These are phyloP conservation scores for Anarhynchus alexandrinus DNA, from an alignment of 2,113 vertebrate genomes.

Conservation along the genomic window DNA sequence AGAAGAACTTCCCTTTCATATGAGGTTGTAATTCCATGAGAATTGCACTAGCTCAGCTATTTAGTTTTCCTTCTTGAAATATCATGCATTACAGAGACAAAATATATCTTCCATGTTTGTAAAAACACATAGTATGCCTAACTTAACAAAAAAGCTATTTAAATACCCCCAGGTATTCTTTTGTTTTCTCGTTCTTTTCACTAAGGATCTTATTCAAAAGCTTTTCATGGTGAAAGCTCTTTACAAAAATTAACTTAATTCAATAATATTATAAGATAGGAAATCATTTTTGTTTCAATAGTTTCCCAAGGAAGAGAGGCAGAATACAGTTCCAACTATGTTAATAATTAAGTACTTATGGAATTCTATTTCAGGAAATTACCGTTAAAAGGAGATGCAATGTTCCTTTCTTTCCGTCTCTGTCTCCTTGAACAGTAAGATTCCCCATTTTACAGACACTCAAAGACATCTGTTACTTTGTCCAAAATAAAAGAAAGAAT, in stretches of 20 bases:
- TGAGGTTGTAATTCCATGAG: not conserved
- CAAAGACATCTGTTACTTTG: not conserved
- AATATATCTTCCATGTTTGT: not conserved
- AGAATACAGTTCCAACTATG: not conserved
- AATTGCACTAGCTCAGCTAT: not conserved
- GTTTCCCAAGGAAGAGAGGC: not conserved
- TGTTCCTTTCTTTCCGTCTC: not conserved
- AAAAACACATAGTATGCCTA: not conserved
- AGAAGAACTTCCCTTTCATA: not conserved
- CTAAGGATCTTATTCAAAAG: not conserved
- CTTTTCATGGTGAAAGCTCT: not conserved
- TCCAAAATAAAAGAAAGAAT: not conserved
- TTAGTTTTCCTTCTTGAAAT: not conserved
- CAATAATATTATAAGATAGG: not conserved
- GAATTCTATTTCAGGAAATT: not conserved
- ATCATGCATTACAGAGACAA: not conserved
- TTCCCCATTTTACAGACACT: not conserved
- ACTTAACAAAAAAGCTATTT: not conserved
- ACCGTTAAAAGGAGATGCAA: not conserved
- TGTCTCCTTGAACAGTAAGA: not conserved
- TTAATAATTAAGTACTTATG: not conserved
- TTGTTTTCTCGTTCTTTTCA: not conserved
- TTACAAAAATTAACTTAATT: not conserved
- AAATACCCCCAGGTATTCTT: not conserved
- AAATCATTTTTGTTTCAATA: not conserved